These are phyloP conservation scores for Drosophila tripunctata DNA, from an alignment of 2,888 invertebrate genomes.

Conservation along the genomic window DNA sequence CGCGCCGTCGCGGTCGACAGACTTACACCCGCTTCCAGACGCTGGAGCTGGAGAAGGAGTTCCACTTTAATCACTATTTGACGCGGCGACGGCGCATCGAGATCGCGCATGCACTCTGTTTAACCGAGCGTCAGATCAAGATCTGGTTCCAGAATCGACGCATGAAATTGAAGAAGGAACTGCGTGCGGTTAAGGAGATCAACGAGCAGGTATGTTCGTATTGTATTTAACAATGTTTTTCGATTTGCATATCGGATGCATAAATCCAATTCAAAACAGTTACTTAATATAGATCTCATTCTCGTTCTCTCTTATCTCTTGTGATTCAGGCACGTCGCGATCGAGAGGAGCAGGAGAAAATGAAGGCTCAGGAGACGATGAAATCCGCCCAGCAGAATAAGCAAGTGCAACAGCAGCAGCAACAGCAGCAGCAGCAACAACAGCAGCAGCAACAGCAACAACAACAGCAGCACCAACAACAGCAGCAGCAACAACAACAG, in stretches of 20 bases:
- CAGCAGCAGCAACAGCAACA: conserved; percentile 79
- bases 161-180: conserved; percentile 98
- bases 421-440: conserved; percentile 82
- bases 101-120: conserved; percentile 97
- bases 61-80: conserved; percentile 98
- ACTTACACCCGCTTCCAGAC: conserved; percentile 99
- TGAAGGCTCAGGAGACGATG: conserved; percentile 95
- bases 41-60: conserved; percentile 98
- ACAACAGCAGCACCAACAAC: conserved; percentile 81
- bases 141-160: conserved; percentile 98
- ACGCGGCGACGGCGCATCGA: conserved; percentile 98
- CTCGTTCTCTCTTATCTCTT: neutral
- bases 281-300: conserved; percentile 5
- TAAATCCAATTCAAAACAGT: neutral
- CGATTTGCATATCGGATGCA: conserved; percentile 21
- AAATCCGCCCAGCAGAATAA: conserved; percentile 93
- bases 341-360: conserved; percentile 94
- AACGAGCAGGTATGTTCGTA: conserved; percentile 89
- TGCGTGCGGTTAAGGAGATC: conserved; percentile 96
- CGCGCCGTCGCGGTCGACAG: conserved; percentile 96
- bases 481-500: conserved; percentile 81
- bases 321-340: conserved; percentile 89
- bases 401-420: conserved; percentile 84
- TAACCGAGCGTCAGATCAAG: conserved; percentile 98
- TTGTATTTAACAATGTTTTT: neutral